A percentile compares a stretch with the other conserved stretches of the same genome.
These are phyloP conservation scores for Philotrypesis tridentata DNA, from an alignment of 1,140 invertebrate genomes.

Conservation along the genomic window DNA sequence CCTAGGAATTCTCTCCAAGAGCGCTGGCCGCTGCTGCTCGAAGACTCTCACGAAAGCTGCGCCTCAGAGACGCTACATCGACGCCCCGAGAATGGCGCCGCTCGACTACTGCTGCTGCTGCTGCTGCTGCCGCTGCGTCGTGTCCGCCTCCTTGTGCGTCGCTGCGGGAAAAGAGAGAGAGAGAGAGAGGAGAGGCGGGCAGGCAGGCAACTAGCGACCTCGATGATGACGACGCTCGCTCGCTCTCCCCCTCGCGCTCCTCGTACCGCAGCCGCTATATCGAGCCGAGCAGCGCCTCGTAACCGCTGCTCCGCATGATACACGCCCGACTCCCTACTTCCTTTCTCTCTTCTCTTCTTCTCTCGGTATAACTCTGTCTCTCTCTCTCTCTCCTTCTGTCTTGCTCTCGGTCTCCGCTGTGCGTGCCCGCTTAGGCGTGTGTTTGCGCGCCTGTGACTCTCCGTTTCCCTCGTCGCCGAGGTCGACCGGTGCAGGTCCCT, in stretches of 20 bases:
- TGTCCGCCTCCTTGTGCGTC: constrained; percentile 29
- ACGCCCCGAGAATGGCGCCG: constrained; percentile 3
- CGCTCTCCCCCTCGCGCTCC: background rate
- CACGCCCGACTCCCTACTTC: constrained; percentile 4
- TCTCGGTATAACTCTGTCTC: background rate
- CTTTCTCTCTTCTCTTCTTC: background rate
- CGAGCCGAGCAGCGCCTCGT: constrained; percentile 17
- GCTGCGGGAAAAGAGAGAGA: constrained; percentile 12
- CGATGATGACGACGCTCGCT: constrained; percentile 28
- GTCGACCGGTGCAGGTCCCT: background rate
- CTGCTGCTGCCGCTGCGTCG: background rate
- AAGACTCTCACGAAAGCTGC: no score
- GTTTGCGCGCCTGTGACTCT: background rate
- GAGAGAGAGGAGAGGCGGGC: constrained; percentile 23
- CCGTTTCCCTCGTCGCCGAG: background rate
- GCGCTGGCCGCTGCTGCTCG: constrained; percentile 18
- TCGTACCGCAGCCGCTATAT: background rate
- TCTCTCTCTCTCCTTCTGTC: background rate
- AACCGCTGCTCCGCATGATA: constrained; percentile 16
- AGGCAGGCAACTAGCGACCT: constrained; percentile 12
- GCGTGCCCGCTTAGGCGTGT: background rate
- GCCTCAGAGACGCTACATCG: constrained; percentile 4
- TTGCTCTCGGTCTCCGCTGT: no score
- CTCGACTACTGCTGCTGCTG: background rate
- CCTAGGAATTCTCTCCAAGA: background rate